A percentile compares a stretch with the other conserved stretches of the same genome.
These are phyloP conservation scores for Camelus dromedarius DNA, from an alignment of 2,113 vertebrate species.

Conservation along the genomic window DNA sequence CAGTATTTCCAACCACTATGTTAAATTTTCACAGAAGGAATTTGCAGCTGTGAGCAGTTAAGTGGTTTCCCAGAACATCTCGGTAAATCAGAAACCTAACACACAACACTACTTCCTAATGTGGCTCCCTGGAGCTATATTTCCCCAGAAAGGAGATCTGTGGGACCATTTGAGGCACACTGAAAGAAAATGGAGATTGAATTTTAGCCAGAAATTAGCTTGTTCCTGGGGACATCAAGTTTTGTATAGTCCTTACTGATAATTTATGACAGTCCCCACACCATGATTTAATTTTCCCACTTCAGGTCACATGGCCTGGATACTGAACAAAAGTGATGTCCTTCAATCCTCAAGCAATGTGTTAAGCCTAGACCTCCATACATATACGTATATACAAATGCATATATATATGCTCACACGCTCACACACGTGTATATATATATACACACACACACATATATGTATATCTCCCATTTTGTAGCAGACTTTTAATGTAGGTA, in stretches of 20 bases:
- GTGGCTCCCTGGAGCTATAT: neutral
- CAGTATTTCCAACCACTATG: neutral
- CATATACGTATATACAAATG: neutral
- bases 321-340: neutral
- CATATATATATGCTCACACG: neutral
- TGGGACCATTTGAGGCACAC: neutral
- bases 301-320: neutral
- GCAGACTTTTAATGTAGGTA: neutral
- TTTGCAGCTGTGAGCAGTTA: neutral
- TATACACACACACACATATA: neutral
- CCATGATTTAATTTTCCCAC: neutral
- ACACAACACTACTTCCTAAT: neutral
- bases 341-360: neutral
- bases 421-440: neutral
- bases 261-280: neutral
- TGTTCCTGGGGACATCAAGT: neutral
- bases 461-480: neutral
- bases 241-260: neutral
- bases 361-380: neutral
- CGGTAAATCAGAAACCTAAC: neutral
- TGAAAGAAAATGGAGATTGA: neutral
- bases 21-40: slow-evolving; percentile 14
- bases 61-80: neutral
- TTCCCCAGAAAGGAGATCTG: neutral
- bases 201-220: neutral